Conservation (phyloP, 2,888 invertebrate genomes). For the Cephus spinipes region DNA sequence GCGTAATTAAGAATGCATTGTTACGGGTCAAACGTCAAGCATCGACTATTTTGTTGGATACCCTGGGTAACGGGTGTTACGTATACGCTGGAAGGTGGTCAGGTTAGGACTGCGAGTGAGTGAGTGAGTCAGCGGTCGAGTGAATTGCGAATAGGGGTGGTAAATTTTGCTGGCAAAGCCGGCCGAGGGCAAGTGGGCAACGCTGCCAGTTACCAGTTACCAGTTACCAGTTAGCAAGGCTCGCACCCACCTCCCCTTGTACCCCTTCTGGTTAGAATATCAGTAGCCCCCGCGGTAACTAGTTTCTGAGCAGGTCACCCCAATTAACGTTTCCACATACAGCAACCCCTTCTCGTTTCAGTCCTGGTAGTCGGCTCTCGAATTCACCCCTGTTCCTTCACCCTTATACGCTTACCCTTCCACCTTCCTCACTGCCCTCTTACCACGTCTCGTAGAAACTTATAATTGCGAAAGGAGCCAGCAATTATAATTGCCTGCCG, state of each 20-base stretch:
- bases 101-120: neutral
- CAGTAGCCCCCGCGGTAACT: conserved; percentile 55
- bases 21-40: neutral
- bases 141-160: conserved; percentile 22
- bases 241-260: conserved; percentile 1
- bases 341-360: conserved; percentile 31
- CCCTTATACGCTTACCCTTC: conserved; percentile 17
- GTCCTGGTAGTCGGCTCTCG: conserved; percentile 16
- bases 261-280: conserved; percentile 18
- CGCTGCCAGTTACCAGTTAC: neutral
- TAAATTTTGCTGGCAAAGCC: conserved; percentile 18
- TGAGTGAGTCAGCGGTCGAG: conserved; percentile 11
- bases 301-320: conserved; percentile 67
- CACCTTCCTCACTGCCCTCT: conserved; percentile 25
- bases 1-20: neutral
- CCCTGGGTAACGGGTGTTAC: neutral
- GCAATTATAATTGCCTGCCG: conserved; percentile 66
- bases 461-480: conserved; percentile 67
- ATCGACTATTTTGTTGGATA: neutral
- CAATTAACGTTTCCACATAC: conserved; percentile 66
- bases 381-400: conserved; percentile 16
- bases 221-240: neutral
- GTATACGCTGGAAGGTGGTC: neutral
- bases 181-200: conserved; percentile 28
- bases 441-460: conserved; percentile 61